Evolutionary conservation across 2,797 vertebrate genomes (phyloP), one percentile per base, ranked within the genome.

Genomic region (Steatocranus sp.): DNA sequence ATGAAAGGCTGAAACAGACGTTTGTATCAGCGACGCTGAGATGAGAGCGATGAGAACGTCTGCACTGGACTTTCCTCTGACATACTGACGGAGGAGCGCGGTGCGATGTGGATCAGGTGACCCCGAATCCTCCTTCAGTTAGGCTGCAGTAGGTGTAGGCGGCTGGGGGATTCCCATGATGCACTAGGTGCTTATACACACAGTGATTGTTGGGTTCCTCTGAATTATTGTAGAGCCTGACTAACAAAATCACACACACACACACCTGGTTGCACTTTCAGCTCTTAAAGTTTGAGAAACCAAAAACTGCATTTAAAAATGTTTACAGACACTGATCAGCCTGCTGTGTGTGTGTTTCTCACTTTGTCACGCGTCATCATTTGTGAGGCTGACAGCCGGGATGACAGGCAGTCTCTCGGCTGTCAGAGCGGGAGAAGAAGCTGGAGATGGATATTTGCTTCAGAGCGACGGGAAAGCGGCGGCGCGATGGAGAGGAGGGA

Each of bases 391-490:
- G 84, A 81, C 86, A 85, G 87, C 15, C 18, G 11, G 63, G 54
- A 78, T 85, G 90, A 88, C 90, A 86, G 90, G 74, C 58, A 27
- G 86, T 79, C 89, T 91, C 89, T 58, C 2, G 14, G 82, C 86
- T 91, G 87, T 89, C 86, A 83, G 79, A 61, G 75, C 23, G 9
- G 66, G 78, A 80, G 74, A 25, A 25, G 75, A 18, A 58, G 78
- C 82, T 27, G 20, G 56, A 80, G 76, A 85, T 49, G 87, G 77
- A 79, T 80, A 51, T 77, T 25, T 20, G 58, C 79, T 82, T 83
- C 85, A 86, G 78, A 83, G 79, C 48, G 46, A 32, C 2, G 17
- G 51, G 63, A 84, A 81, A 70, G 73, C 49, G 48, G 79, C 8
- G 56, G 70, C 34, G 46, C 54, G 20, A n/a, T 15, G 63, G 51